Conservation (phyloP, 1,140 invertebrate genomes). For the Neotoxoptera formosana region DNA sequence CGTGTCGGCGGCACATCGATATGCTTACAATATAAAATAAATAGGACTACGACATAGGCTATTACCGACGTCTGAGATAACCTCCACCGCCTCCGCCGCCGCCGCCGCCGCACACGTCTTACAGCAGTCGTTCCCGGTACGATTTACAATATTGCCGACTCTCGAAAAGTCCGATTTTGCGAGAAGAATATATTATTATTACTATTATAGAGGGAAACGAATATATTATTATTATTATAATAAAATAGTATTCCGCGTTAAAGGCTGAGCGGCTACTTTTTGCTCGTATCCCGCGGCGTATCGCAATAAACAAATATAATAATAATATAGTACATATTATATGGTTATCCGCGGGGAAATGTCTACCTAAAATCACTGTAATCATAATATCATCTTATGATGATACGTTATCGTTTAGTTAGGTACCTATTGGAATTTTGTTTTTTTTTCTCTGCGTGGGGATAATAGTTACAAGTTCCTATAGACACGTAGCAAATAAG, state of each 20-base stretch:
- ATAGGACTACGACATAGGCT: background rate
- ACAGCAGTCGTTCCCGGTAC: too few relatives aligned
- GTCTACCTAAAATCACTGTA: too few relatives aligned
- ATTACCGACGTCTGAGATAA: background rate
- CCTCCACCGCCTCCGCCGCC: too few relatives aligned
- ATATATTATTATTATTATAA: too few relatives aligned
- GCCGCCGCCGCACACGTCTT: background rate
- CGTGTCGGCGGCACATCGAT: too few relatives aligned
- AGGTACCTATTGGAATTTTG: background rate
- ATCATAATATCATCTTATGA: too few relatives aligned
- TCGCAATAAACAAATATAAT: background rate
- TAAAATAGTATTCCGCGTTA: background rate
- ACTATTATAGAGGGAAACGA: too few relatives aligned
- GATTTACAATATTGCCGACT: background rate
- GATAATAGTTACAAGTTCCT: background rate
- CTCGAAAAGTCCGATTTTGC: background rate
- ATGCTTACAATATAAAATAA: too few relatives aligned
- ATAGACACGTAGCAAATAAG: too few relatives aligned
- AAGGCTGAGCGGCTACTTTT: background rate
- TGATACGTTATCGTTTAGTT: background rate
- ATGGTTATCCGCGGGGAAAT: background rate
- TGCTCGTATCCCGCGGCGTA: fast-evolving
- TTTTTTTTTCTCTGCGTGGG: background rate
- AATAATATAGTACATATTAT: too few relatives aligned
- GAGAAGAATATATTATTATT: background rate